Base-by-base conservation (phyloP, 2,888 invertebrate genomes). In the Meteorus cinctellus region DNA sequence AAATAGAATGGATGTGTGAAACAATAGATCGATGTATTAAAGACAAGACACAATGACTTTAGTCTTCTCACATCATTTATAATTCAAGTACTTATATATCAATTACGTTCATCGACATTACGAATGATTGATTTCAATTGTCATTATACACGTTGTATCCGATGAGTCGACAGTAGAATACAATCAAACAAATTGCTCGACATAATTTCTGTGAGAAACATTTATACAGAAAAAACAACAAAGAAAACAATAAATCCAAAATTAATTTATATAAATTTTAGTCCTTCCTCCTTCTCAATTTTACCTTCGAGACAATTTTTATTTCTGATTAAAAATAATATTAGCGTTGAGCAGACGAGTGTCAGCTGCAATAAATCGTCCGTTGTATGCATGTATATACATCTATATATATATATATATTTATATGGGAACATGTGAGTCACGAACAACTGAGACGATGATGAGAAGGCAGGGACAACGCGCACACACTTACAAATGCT, bases 401-500 rank as follows among this genome's bases (percentile, higher is more conserved):
- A n/a, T n/a, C n/a, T n/a, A n/a, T n/a, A n/a, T n/a, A n/a, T n/a
- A n/a, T n/a, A n/a, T n/a, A n/a, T n/a, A n/a, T n/a, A n/a, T 36
- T 34, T 34, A 12, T 12, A 41, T 12, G 34, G 59, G n/a, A 59
- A 48, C 41, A 48, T 45, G 36, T 60, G 60, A 60, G 70, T 59
- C 55, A 60, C 14, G 48, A 48, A 16, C n/a, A 3, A 48, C 3
- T 48, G 16, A 48, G n/a, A 48, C 3, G 48, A 48, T 48, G 48
- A 48, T 48, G 16, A 48, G n/a, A 5, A 16, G n/a, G n/a, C 48
- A 48, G n/a, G 41, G 71, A 41, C 41, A 41, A 41, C 41, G 41
- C 41, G 41, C 41, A 41, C 41, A 41, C 41, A 41, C 12, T 10
- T 10, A 41, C 41, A 10, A 41, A 41, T 41, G 41, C 8, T 41